Percentiles rank a stretch among this genome's conserved stretches.
These are phyloP conservation scores for Xestia sexstrigata DNA, from an alignment of 2,888 invertebrate genomes.

Conservation along the genomic window DNA sequence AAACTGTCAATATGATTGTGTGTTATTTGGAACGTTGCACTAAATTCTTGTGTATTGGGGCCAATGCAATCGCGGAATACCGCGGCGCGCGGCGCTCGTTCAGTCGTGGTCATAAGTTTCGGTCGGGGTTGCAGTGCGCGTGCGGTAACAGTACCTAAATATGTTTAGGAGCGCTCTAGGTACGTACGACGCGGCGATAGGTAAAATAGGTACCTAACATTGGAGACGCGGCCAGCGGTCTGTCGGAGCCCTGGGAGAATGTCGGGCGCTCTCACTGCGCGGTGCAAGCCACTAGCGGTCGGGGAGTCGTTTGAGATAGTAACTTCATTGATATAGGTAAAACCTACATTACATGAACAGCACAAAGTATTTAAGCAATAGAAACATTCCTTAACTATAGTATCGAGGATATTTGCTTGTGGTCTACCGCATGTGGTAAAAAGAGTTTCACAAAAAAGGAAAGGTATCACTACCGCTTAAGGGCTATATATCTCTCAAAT, in stretches of 20 bases:
- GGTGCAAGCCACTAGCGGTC: conserved; percentile 18
- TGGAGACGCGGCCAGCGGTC: conserved; percentile 48
- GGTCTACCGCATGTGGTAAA: neutral
- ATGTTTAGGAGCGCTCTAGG: conserved; percentile 26
- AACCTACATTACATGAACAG: neutral
- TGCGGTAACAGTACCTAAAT: conserved; percentile 47
- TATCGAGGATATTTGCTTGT: neutral
- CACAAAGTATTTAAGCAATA: no score
- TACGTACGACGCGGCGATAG: conserved; percentile 29
- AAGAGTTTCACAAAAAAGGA: conserved; percentile 15
- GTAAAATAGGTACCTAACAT: conserved; percentile 49
- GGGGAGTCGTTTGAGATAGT: neutral
- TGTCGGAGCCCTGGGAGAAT: conserved; percentile 51
- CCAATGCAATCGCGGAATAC: conserved; percentile 62
- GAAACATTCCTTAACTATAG: neutral
- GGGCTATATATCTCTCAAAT: no score
- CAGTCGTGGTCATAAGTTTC: conserved; percentile 16
- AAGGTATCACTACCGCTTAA: neutral
- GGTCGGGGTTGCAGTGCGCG: conserved; percentile 6
- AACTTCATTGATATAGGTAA: neutral
- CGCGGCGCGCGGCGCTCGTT: conserved; percentile 28
- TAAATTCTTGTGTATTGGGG: conserved; percentile 61
- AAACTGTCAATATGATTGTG: conserved; percentile 9
- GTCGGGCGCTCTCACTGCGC: conserved; percentile 46
- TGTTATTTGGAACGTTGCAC: conserved; percentile 53